phyloP scores from a whole-genome alignment of 2,113 vertebrate genomes.

The Rattus rattus region DNA sequence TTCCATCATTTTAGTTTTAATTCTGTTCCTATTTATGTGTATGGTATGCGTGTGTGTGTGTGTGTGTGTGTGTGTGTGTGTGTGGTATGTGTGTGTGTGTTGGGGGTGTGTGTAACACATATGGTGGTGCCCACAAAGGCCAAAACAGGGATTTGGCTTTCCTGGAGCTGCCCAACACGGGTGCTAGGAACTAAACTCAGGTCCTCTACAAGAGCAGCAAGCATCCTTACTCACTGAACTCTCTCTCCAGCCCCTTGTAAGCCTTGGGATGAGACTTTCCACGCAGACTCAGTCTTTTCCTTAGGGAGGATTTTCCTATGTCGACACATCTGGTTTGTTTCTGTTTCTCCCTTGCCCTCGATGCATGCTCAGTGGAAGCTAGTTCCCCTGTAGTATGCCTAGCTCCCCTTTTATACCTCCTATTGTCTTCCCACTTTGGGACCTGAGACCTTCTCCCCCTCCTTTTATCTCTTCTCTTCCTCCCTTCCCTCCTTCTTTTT shows the following conservation, averaged over 20 bases:
- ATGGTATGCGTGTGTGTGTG: not conserved
- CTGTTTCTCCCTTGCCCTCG: not conserved
- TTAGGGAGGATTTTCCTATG: not conserved
- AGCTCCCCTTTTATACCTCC: not conserved
- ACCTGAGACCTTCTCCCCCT: not conserved
- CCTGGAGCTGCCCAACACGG: not conserved
- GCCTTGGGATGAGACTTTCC: not conserved
- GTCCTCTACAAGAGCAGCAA: not conserved
- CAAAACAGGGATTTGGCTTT: not conserved
- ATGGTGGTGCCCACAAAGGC: not conserved
- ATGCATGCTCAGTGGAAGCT: not conserved
- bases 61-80: not conserved
- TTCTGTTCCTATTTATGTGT: not conserved
- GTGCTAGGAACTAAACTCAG: not conserved
- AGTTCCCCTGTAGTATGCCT: not conserved
- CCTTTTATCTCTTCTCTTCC: not conserved
- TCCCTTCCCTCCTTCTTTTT: not conserved
- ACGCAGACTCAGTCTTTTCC: not conserved
- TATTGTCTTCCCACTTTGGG: not conserved
- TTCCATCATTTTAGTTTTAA: not conserved
- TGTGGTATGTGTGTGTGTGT: not conserved
- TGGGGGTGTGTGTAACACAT: not conserved
- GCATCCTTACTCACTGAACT: not conserved
- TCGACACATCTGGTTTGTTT: not conserved
- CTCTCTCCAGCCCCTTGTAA: not conserved